Conservation (phyloP, 2,888 invertebrate species). For the Polia nebulosa region DNA sequence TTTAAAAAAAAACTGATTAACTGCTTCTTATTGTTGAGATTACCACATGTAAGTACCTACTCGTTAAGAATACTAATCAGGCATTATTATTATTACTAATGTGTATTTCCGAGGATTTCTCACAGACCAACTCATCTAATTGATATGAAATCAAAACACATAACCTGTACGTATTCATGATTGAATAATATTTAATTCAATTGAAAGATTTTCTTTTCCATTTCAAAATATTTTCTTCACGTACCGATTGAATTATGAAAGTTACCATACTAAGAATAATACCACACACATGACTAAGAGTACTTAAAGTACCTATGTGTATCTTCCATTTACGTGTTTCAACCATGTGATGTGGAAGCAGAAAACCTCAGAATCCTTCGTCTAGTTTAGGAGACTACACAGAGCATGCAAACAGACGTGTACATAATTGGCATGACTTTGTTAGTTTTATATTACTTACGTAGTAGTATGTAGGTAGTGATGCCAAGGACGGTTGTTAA, state of each 20-base stretch:
- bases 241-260: neutral
- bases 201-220: constrained; percentile 1
- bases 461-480: constrained; percentile 29
- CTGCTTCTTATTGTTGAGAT: constrained; percentile 9
- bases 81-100: constrained; percentile 24
- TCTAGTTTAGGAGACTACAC: neutral
- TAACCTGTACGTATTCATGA: neutral
- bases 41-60: neutral
- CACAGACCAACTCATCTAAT: constrained; percentile 15
- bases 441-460: constrained; percentile 2
- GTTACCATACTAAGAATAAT: neutral
- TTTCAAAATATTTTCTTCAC: constrained; percentile 1
- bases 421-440: constrained; percentile 32
- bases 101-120: constrained; percentile 2
- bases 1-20: neutral
- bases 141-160: constrained; percentile 15
- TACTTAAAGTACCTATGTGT: neutral
- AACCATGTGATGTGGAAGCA: neutral
- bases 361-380: neutral
- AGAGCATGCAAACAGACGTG: constrained; percentile 36
- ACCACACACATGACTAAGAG: neutral
- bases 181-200: constrained; percentile 11
- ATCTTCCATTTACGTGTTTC: neutral
- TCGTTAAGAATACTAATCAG: constrained; percentile 14
- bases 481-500: constrained; percentile 46